A percentile compares a stretch with the other conserved stretches of the same genome.
Conservation (phyloP, 2,113 vertebrate species). For the Microtus pennsylvanicus region DNA sequence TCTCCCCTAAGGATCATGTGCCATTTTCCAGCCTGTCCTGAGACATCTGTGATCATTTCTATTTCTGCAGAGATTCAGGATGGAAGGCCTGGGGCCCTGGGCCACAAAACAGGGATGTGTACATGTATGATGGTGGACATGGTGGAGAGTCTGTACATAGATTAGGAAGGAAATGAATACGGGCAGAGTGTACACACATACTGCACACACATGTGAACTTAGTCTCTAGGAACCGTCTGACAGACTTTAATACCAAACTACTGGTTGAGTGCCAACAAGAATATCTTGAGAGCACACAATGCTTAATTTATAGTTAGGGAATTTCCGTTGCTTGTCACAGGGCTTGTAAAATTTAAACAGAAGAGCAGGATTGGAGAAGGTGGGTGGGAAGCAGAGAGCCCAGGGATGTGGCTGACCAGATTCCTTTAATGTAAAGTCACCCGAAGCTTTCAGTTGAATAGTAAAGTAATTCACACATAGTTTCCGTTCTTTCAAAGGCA, state of each 20-base stretch:
- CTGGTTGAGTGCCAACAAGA: slow-evolving; percentile 60
- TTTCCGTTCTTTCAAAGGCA: slow-evolving; percentile 81
- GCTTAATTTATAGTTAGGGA: slow-evolving; percentile 76
- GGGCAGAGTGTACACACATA: neutral
- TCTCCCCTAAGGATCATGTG: neutral
- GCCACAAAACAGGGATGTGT: neutral
- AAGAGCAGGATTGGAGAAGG: slow-evolving; percentile 11
- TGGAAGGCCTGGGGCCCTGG: neutral
- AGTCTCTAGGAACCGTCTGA: slow-evolving; percentile 25
- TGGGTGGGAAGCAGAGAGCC: neutral
- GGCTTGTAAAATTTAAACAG: slow-evolving; percentile 65
- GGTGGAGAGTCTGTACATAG: neutral
- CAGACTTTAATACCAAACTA: slow-evolving; percentile 59
- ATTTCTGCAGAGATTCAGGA: neutral
- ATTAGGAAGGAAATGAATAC: slow-evolving; percentile 19
- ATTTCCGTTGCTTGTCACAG: slow-evolving; percentile 76
- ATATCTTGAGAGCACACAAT: slow-evolving; percentile 62
- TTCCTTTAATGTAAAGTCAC: slow-evolving; percentile 84
- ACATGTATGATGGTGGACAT: neutral
- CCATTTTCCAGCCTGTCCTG: neutral
- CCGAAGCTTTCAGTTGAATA: slow-evolving; percentile 82
- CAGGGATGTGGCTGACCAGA: slow-evolving; percentile 70
- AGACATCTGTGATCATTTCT: no score
- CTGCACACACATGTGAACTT: neutral
- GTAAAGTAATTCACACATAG: slow-evolving; percentile 75